Conservation (phyloP, 2,888 invertebrate genomes). For the Lobophora halterata region DNA sequence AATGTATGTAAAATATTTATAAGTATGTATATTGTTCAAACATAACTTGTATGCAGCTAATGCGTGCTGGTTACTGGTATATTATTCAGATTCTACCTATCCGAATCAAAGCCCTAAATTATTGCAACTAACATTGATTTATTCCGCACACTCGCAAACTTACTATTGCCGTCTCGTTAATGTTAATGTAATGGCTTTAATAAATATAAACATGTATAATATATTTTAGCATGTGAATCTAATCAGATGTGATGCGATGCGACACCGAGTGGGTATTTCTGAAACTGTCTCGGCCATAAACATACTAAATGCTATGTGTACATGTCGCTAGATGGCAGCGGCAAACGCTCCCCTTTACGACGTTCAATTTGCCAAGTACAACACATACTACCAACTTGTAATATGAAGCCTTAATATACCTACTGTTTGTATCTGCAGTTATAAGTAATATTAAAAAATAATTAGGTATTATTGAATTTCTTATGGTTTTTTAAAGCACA, state of each 20-base stretch:
- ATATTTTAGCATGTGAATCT: constrained; percentile 19
- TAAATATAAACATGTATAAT: constrained; percentile 18
- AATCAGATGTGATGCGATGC: constrained; percentile 18
- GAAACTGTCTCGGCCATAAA: constrained; percentile 24
- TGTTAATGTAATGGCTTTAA: constrained; percentile 21
- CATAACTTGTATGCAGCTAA: constrained; percentile 8
- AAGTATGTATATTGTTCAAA: too few species aligned
- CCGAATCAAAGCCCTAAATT: constrained; percentile 13
- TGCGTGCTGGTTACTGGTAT: constrained; percentile 11
- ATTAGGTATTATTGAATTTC: too few species aligned
- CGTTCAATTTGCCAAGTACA: too few species aligned
- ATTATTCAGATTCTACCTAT: constrained; percentile 15
- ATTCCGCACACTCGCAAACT: constrained; percentile 16
- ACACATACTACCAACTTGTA: too few species aligned
- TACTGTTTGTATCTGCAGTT: too few species aligned
- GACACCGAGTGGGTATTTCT: constrained; percentile 24
- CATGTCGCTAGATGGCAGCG: constrained; percentile 39
- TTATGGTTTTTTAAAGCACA: too few species aligned
- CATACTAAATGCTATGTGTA: constrained; percentile 22
- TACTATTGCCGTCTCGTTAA: constrained; percentile 21
- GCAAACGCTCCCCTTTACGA: constrained; percentile 1
- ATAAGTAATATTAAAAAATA: too few species aligned
- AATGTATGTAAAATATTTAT: constrained; percentile 1
- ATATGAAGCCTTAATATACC: too few species aligned
- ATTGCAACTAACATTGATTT: constrained; percentile 19